Evolutionary conservation across 2,888 invertebrate genomes (phyloP).

Genomic region (Leptinotarsa tumamoca): DNA sequence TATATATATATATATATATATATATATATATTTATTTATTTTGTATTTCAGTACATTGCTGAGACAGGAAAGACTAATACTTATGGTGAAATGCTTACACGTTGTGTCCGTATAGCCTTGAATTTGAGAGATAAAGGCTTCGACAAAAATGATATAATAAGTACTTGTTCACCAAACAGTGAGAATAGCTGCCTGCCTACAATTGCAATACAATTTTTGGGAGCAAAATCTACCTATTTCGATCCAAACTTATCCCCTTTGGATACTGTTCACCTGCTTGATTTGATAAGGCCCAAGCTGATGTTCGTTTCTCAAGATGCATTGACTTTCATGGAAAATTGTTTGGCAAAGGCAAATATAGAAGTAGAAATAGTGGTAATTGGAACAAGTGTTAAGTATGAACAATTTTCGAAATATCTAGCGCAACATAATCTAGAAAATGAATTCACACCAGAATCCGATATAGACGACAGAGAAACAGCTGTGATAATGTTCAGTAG

Average conservation of each 20-base stretch:
- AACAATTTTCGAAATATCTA: constrained; percentile 42
- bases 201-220: constrained; percentile 67
- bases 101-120: constrained; percentile 38
- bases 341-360: constrained; percentile 44
- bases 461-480: constrained; percentile 45
- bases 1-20: no score
- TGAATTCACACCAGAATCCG: constrained; percentile 47
- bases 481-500: constrained; percentile 58
- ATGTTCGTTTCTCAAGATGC: constrained; percentile 44
- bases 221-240: constrained; percentile 56
- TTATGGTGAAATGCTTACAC: constrained; percentile 33
- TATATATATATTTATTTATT: neutral
- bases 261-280: constrained; percentile 44
- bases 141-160: constrained; percentile 36
- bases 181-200: constrained; percentile 61
- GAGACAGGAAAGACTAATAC: constrained; percentile 38
- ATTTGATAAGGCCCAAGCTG: constrained; percentile 43
- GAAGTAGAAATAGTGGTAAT: constrained; percentile 52
- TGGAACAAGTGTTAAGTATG: constrained; percentile 48
- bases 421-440: constrained; percentile 43
- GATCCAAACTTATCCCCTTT: constrained; percentile 53
- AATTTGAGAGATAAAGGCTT: constrained; percentile 38
- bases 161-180: constrained; percentile 39
- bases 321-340: constrained; percentile 38
- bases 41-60: constrained; percentile 36